Base-by-base conservation (phyloP, 2,797 vertebrate genomes). In the Chiloscyllium punctatum region DNA sequence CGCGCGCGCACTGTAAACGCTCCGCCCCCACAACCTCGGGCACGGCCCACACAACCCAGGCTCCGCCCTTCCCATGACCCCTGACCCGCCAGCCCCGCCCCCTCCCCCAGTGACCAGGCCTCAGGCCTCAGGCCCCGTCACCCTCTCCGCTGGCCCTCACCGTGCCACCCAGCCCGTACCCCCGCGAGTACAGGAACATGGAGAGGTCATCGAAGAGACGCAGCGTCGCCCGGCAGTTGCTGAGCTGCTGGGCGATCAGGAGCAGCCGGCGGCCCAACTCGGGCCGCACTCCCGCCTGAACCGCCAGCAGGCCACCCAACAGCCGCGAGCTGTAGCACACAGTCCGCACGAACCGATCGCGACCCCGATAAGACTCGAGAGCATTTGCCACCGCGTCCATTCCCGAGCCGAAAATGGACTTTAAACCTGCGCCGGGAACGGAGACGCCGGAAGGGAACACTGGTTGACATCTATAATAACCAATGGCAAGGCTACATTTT, bases 191-290 rank as follows among this genome's bases (percentile, higher is more conserved):
- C 1, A 98, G 96, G 88, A 99, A 96, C 99, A 99, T 98, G 96
- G 98, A 97, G 25, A 98, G 96, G 95, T 99, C 99, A 15, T 99
- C 99, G 27, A 99, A 99, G 96, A 99, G 98, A 95, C 99, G 97
- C 96, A 99, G 97, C 84, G 98, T 97, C 0, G 98, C 98, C 97
- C 99, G 97, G 96, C 99, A 99, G 95, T 98, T 98, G 96, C 98
- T 99, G 96, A 99, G 98, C 97, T 98, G 98, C 95, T 98, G 97
- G 0, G 99, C 98, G 95, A 98, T 97, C 25, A 98, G 97, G 96
- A 99, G 97, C 48, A 99, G 98, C 68, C 98, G 97, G 71, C 96
- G 97, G 23, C 98, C 98, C 3, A 98, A 96, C 2, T 96, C 96
- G 0, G 97, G 97, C 0, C 96, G 97, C 25, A 95, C 79, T 0